phyloP scores from a whole-genome alignment of 2,888 invertebrate species.

The Meiosimyza platycephala region DNA sequence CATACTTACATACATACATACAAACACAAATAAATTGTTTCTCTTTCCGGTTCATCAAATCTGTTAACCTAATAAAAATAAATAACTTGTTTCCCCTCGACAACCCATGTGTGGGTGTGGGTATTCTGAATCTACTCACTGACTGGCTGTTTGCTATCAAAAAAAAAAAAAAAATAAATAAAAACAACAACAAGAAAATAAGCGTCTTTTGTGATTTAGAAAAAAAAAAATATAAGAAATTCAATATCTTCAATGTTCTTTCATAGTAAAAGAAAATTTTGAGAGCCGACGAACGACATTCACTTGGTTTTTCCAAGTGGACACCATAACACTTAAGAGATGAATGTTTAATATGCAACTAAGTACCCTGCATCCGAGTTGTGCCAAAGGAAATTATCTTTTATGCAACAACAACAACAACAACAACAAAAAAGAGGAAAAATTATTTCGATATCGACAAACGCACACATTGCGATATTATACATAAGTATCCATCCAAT shows the following conservation, averaged over 20 bases:
- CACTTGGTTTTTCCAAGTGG: slow-evolving; percentile 6
- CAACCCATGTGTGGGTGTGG: neutral
- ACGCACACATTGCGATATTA: no score
- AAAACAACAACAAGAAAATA: slow-evolving; percentile 16
- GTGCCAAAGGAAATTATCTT: slow-evolving; percentile 24
- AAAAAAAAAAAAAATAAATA: neutral
- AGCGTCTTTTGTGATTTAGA: neutral
- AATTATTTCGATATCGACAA: no score
- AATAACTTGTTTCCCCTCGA: slow-evolving; percentile 26
- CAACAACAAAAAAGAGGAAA: no score
- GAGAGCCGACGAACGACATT: neutral
- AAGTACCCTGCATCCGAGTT: slow-evolving; percentile 1
- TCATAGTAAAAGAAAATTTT: neutral
- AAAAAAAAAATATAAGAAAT: neutral
- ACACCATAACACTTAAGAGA: slow-evolving; percentile 35
- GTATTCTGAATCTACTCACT: neutral
- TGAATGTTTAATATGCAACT: slow-evolving; percentile 32
- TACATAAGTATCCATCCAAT: no score
- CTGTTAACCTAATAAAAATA: slow-evolving; percentile 32
- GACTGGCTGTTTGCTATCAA: neutral
- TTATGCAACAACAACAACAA: neutral
- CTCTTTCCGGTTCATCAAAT: slow-evolving; percentile 28
- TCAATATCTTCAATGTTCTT: no score
- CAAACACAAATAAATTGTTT: slow-evolving; percentile 7
- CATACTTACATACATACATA: neutral